Percentiles rank a stretch among this genome's conserved stretches.
These are phyloP conservation scores for Episyrphus balteatus DNA, from an alignment of 1,140 invertebrate species.

Conservation along the genomic window DNA sequence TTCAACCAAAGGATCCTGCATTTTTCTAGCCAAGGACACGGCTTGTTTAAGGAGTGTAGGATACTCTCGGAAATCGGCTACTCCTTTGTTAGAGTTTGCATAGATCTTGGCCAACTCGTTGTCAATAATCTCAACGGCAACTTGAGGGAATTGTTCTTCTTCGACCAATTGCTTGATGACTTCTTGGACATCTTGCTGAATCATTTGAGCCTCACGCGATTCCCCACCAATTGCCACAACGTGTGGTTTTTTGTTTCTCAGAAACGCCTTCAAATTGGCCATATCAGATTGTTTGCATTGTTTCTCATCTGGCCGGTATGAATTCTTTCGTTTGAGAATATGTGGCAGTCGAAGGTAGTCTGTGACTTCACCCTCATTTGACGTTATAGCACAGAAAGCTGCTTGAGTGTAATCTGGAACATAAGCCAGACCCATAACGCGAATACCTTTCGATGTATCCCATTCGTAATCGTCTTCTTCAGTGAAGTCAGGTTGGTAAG, in stretches of 20 bases:
- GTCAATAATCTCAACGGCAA: slow-evolving; percentile 85
- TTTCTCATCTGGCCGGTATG: slow-evolving; percentile 61
- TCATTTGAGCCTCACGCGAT: slow-evolving; percentile 74
- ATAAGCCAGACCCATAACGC: slow-evolving; percentile 81
- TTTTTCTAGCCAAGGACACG: slow-evolving; percentile 77
- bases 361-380: slow-evolving; percentile 80
- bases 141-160: slow-evolving; percentile 77
- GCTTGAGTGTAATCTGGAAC: slow-evolving; percentile 72
- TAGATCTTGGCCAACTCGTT: slow-evolving; percentile 87
- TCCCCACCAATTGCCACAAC: slow-evolving; percentile 84
- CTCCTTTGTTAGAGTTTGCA: slow-evolving; percentile 79
- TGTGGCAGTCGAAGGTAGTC: slow-evolving; percentile 82
- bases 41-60: slow-evolving; percentile 79
- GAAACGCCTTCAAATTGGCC: slow-evolving; percentile 71
- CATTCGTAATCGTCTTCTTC: slow-evolving; percentile 78
- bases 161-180: slow-evolving; percentile 64
- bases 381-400: slow-evolving; percentile 78
- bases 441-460: slow-evolving; percentile 73
- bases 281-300: slow-evolving; percentile 67
- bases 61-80: slow-evolving; percentile 84
- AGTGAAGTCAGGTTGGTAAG: slow-evolving; percentile 52
- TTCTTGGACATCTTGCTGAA: slow-evolving; percentile 74
- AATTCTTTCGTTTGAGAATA: slow-evolving; percentile 70
- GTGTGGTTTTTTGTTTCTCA: slow-evolving; percentile 85
- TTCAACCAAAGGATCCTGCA: slow-evolving; percentile 94